Conservation (phyloP, 2,113 vertebrate genomes). For the Apeltes quadracus region DNA sequence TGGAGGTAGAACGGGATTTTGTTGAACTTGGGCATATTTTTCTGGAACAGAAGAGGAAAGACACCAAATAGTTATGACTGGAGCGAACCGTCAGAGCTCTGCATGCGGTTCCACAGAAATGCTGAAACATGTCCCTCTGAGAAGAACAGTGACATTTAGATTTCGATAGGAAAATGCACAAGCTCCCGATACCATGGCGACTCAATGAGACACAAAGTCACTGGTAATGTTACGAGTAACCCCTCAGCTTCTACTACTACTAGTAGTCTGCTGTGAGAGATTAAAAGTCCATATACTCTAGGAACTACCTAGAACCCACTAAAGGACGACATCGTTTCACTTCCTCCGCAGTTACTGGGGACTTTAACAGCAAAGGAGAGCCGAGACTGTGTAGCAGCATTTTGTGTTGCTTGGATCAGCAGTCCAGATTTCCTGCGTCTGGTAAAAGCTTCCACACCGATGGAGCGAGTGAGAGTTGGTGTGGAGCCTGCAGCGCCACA, state of each 20-base stretch:
- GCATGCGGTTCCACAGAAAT: background rate
- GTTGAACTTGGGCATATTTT: constrained; percentile 99
- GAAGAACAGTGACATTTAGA: background rate
- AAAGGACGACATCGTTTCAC: background rate
- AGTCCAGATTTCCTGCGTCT: background rate
- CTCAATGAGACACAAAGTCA: background rate
- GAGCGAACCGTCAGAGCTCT: background rate
- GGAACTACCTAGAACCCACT: too few species aligned
- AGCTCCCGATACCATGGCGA: background rate
- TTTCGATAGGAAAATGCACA: background rate
- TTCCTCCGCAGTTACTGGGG: background rate
- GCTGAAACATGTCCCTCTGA: background rate
- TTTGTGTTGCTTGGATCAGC: background rate
- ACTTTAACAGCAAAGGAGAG: background rate
- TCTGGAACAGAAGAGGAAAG: constrained; percentile 81
- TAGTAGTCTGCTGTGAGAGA: background rate
- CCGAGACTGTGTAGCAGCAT: background rate
- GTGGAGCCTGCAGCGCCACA: too few species aligned
- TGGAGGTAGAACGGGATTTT: constrained; percentile 99
- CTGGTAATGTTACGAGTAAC: background rate
- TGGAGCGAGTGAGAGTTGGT: background rate
- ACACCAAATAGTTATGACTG: background rate
- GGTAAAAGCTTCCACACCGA: background rate
- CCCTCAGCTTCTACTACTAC: background rate
- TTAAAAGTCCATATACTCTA: background rate